Conservation (phyloP, 1,140 invertebrate species). For the Anagrus nilaparvatae region DNA sequence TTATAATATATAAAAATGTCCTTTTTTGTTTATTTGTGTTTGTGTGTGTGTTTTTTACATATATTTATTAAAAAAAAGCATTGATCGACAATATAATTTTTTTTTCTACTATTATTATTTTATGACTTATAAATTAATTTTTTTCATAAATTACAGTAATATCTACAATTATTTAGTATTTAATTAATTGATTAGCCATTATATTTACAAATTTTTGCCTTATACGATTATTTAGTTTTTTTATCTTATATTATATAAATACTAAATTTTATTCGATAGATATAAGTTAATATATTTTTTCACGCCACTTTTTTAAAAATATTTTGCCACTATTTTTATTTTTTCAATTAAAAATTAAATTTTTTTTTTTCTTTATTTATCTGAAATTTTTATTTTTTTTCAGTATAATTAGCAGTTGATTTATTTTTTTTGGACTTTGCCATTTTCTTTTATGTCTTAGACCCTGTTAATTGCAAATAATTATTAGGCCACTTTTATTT, state of each 20-base stretch:
- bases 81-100: constrained; percentile 36
- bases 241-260: constrained; percentile 12
- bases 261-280: too few relatives aligned
- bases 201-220: constrained; percentile 32
- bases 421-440: too few relatives aligned
- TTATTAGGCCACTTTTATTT: constrained; percentile 14
- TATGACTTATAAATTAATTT: constrained; percentile 22
- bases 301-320: too few relatives aligned
- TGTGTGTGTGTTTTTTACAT: constrained; percentile 27
- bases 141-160: constrained; percentile 25
- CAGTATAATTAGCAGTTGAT: too few relatives aligned
- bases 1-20: constrained; percentile 18
- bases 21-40: constrained; percentile 14
- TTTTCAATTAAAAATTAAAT: too few relatives aligned
- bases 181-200: constrained; percentile 30
- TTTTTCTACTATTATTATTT: constrained; percentile 28
- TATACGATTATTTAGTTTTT: constrained; percentile 22
- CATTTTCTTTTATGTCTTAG: constrained; percentile 13
- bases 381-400: too few relatives aligned
- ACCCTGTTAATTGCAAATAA: constrained; percentile 17
- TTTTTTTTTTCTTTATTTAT: too few relatives aligned
- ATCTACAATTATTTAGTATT: constrained; percentile 30
- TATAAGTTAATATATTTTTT: too few relatives aligned
- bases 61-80: constrained; percentile 40
- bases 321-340: too few relatives aligned